Percentiles rank a stretch among this genome's conserved stretches.
phyloP scores from a whole-genome alignment of 2,797 vertebrate species.

The Rhynchonycteris naso region DNA sequence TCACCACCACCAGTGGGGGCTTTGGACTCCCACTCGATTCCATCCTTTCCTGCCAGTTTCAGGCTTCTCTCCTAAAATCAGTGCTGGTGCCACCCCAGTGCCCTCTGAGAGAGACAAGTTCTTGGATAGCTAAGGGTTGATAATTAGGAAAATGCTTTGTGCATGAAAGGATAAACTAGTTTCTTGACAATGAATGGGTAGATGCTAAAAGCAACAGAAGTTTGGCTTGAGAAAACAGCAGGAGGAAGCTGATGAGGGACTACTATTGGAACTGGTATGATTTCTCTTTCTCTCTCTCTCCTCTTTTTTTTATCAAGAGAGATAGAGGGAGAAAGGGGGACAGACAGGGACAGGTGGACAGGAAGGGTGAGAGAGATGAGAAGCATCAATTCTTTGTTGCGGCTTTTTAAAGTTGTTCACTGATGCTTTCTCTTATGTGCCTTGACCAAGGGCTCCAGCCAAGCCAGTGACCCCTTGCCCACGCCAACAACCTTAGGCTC shows the following conservation, averaged over 20 bases:
- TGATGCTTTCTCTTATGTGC: too few relatives aligned
- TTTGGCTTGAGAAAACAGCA: background rate
- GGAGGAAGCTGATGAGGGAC: background rate
- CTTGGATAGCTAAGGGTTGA: background rate
- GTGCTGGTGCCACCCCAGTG: background rate
- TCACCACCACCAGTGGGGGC: background rate
- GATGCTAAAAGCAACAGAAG: slow-evolving; percentile 18
- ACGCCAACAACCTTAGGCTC: too few relatives aligned
- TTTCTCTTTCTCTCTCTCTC: background rate
- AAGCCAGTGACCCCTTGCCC: too few relatives aligned
- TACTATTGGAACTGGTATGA: background rate
- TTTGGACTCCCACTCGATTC: background rate
- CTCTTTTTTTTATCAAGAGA: too few relatives aligned
- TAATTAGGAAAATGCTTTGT: background rate
- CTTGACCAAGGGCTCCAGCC: too few relatives aligned
- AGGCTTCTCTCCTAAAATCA: background rate
- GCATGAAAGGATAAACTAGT: background rate
- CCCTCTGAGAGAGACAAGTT: background rate
- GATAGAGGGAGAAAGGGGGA: too few relatives aligned
- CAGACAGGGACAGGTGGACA: too few relatives aligned
- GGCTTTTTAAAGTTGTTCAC: too few relatives aligned
- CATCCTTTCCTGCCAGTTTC: background rate
- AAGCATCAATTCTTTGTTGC: too few relatives aligned
- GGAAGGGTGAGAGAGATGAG: too few relatives aligned
- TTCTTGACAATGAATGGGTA: background rate